Base-by-base conservation (phyloP, 2,888 invertebrate genomes). In the Sarcophaga subvicina region DNA sequence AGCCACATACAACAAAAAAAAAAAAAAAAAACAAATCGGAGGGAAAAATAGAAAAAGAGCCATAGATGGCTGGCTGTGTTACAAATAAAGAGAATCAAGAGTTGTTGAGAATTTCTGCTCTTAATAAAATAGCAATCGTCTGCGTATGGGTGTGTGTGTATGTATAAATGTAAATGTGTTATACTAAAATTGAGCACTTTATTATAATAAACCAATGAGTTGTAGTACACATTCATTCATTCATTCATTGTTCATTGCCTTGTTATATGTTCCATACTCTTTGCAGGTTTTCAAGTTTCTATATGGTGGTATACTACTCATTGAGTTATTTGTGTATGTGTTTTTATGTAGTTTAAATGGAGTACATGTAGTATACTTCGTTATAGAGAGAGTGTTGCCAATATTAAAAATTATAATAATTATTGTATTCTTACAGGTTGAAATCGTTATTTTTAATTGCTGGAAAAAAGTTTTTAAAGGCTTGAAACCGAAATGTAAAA, bases 151-250 rank as follows among this genome's bases (percentile, higher is more conserved):
- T 49, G 37, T 49, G 4, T 63, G 37, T n/a, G 45, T 27, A n/a
- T 12, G 3, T 49, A n/a, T 22, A 22, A 22, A 37, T 63, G 25
- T 49, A 14, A 12, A 49, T 14, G 49, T 49, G 12, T 49, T 77
- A 22, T 45, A 47, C 14, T 25, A 70, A 81, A 83, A 79, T 62
- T 78, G 84, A 87, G 84, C 78, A 81, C 78, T 63, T 79, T 54
- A 80, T 83, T 79, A 71, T 71, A 71, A 76, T 80, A 71, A 85
- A 85, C 80, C 84, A 85, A 85, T 85, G 84, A 85, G 80, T 85
- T 85, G 76, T 66, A 67, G 66, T n/a, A 27, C 25, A 37, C 8
- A 37, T 37, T 37, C 37, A 37, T 8, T 37, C 37, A 17, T 10
- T 67, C 4, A n/a, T 80, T 77, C 66, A 85, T 85, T 85, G 76